Percentiles rank a stretch among this genome's conserved stretches.
Evolutionary conservation across 2,797 vertebrate species (phyloP).

Genomic region (Picus viridis): DNA sequence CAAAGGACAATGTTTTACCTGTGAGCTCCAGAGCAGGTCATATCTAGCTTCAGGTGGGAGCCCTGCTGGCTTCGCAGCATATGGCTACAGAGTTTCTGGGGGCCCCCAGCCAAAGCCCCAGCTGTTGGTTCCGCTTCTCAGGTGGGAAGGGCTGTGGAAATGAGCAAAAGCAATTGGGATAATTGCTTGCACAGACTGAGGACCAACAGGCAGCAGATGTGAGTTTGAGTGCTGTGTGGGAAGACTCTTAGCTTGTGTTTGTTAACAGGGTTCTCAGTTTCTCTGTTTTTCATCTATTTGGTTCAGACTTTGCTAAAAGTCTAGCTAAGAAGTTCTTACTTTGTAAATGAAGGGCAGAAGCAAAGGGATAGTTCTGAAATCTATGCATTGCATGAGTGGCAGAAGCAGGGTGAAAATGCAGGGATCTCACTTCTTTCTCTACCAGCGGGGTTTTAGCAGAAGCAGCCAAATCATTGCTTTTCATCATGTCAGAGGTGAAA

Average conservation of each 20-base stretch:
- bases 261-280: background rate
- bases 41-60: background rate
- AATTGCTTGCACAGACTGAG: background rate
- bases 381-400: fast-evolving
- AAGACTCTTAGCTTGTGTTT: background rate
- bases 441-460: background rate
- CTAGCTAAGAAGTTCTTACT: background rate
- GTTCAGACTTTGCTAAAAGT: background rate
- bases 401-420: background rate
- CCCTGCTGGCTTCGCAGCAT: background rate
- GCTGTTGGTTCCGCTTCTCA: background rate
- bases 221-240: background rate
- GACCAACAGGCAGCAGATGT: background rate
- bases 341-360: background rate
- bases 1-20: background rate
- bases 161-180: background rate
- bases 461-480: background rate
- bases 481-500: background rate
- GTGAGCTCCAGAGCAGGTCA: background rate
- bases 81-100: background rate
- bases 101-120: background rate
- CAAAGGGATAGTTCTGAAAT: background rate
- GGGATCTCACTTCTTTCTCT: background rate
- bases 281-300: background rate
- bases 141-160: background rate